Evolutionary conservation across 1,140 invertebrate genomes (phyloP).

Genomic region (Drosophila teissieri): DNA sequence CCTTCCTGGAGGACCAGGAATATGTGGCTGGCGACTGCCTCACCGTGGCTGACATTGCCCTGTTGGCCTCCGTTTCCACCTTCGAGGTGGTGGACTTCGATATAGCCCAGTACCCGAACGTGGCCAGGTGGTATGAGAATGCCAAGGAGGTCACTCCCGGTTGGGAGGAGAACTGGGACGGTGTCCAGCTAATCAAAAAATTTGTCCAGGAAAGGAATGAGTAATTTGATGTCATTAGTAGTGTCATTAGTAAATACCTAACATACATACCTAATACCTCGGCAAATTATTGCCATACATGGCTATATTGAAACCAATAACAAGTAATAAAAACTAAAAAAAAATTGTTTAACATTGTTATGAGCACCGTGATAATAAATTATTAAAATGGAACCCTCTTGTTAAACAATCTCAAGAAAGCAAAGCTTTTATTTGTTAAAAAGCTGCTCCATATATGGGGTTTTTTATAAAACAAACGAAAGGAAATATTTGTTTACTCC

Average conservation of each 20-base stretch:
- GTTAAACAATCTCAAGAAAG: too few relatives aligned
- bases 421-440: background rate
- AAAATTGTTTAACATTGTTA: background rate
- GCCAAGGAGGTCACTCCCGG: constrained; percentile 89
- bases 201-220: constrained; percentile 22
- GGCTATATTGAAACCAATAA: background rate
- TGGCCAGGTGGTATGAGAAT: constrained; percentile 89
- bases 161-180: constrained; percentile 66
- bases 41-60: constrained; percentile 90
- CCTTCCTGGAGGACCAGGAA: constrained; percentile 87
- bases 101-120: constrained; percentile 88
- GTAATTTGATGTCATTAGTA: background rate
- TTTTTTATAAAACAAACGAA: background rate
- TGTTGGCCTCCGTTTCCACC: constrained; percentile 88
- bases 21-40: constrained; percentile 88
- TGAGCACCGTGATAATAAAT: background rate
- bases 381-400: too few relatives aligned
- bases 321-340: background rate
- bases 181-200: constrained; percentile 46
- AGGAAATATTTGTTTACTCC: background rate
- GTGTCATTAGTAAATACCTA: too few relatives aligned
- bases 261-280: background rate
- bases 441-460: background rate
- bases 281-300: constrained; percentile 2
- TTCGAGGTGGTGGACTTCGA: constrained; percentile 88